These are phyloP conservation scores for Pterobdella sp. DNA, from an alignment of 2,888 invertebrate genomes.

Conservation along the genomic window DNA sequence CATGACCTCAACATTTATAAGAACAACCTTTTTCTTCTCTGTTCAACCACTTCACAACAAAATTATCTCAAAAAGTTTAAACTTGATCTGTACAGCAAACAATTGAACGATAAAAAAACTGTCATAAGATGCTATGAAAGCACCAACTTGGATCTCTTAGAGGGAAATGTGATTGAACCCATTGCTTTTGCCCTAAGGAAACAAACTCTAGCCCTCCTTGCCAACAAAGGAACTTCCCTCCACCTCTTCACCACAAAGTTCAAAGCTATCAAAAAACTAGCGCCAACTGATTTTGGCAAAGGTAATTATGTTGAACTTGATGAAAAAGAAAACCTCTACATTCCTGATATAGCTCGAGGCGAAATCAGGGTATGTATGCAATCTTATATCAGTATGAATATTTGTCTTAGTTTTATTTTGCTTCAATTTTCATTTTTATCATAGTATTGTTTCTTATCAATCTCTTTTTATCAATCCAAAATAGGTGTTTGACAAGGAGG, in stretches of 20 bases:
- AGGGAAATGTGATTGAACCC: background rate
- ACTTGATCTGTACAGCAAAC: background rate
- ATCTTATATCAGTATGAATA: background rate
- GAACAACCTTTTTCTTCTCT: constrained; percentile 6
- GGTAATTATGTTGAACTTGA: background rate
- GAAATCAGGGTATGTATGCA: background rate
- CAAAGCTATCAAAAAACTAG: background rate
- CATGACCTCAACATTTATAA: background rate
- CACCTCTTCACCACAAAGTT: constrained; percentile 10
- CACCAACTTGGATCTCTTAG: background rate
- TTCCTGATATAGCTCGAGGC: background rate
- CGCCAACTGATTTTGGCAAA: background rate
- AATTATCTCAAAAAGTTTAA: constrained; percentile 4
- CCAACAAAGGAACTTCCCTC: background rate
- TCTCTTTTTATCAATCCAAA: background rate
- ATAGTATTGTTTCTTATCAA: background rate
- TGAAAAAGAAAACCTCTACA: background rate
- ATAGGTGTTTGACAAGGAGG: background rate
- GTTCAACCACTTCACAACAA: constrained; percentile 1
- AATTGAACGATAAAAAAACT: background rate
- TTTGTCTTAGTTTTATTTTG: background rate
- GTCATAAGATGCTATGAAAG: background rate
- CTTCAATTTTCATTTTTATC: background rate
- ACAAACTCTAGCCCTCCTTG: background rate
- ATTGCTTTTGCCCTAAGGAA: background rate